Evolutionary conservation across 64 coral and sea anemone species (phyloP), one percentile per base, ranked within the genome.

Genomic region (Dendronephthya gigantea): DNA sequence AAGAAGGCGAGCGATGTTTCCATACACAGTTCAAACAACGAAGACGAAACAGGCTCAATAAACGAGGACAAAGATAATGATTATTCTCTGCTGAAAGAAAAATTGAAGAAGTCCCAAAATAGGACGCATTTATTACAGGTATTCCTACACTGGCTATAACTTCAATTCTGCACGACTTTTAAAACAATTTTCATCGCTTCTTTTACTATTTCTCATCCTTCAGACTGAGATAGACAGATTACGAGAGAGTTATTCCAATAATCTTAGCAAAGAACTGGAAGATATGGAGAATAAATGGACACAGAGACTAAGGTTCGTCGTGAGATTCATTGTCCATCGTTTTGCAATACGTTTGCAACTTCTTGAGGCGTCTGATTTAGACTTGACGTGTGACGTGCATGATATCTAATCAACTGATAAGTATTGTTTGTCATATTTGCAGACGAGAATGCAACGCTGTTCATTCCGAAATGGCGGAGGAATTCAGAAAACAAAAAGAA

Each of bases 381-480:
- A n/a, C n/a, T n/a, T n/a, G n/a, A n/a, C n/a, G n/a, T n/a, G n/a
- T n/a, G n/a, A n/a, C n/a, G n/a, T n/a, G n/a, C n/a, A n/a, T n/a
- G n/a, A n/a, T n/a, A n/a, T n/a, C n/a, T n/a, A n/a, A n/a, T n/a
- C n/a, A n/a, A n/a, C n/a, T n/a, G n/a, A n/a, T n/a, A n/a, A n/a
- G n/a, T n/a, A n/a, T n/a, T n/a, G n/a, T n/a, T n/a, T n/a, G n/a
- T n/a, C n/a, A 9, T 17, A 29, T 36, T 2, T 79, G 8, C 19
- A 79, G 72, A 29, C 19, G 72, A 34, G 72, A 79, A 35, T 79
- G 72, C 32, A 35, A 35, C 28, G 72, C 4, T 79, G 72, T 79
- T 79, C 72, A 79, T 79, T 79, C 72, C 16, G 72, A 79, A 79
- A 79, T 79, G 72, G 72, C 72, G 7, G 72, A 79, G 29, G 72